phyloP scores from a whole-genome alignment of 1,140 invertebrate genomes.

The Pygmarrhopalites habei region DNA sequence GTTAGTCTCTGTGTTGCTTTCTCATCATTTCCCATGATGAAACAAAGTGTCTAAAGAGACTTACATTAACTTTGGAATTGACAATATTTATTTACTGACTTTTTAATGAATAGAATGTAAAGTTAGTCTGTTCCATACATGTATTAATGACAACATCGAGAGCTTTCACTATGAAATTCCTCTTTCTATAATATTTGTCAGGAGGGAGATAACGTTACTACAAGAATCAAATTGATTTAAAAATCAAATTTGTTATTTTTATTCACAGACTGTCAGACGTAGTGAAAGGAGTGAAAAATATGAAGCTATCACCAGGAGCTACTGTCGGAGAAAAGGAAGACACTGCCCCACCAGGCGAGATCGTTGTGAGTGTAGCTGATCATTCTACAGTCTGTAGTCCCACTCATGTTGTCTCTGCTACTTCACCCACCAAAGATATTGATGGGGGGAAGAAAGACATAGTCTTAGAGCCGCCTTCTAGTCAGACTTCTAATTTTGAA shows the following conservation, averaged over 20 bases:
- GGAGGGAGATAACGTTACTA: neutral
- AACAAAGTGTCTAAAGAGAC: neutral
- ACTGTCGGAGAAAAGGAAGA: constrained; percentile 16
- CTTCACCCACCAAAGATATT: constrained; percentile 25
- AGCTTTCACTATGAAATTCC: too few species aligned
- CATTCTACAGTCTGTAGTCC: constrained; percentile 2
- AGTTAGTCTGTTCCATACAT: too few species aligned
- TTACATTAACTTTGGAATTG: too few species aligned
- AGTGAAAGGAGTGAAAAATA: constrained; percentile 56
- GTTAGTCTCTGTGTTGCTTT: neutral
- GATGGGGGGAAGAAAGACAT: constrained; percentile 22
- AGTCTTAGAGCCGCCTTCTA: constrained; percentile 25
- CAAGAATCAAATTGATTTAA: neutral
- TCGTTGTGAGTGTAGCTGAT: constrained; percentile 33
- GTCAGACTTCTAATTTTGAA: constrained; percentile 25
- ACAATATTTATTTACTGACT: too few species aligned
- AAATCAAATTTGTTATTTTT: constrained; percentile 12
- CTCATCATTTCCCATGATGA: neutral
- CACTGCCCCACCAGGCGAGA: constrained; percentile 26
- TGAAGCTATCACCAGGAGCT: constrained; percentile 20
- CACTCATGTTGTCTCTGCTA: constrained; percentile 25
- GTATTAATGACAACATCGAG: too few species aligned
- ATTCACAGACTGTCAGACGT: constrained; percentile 63
- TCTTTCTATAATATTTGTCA: neutral
- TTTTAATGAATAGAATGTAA: too few species aligned